Percentiles rank a stretch among this genome's conserved stretches.
These are phyloP conservation scores for Tiliacea citrago DNA, from an alignment of 2,888 invertebrate genomes.

Conservation along the genomic window DNA sequence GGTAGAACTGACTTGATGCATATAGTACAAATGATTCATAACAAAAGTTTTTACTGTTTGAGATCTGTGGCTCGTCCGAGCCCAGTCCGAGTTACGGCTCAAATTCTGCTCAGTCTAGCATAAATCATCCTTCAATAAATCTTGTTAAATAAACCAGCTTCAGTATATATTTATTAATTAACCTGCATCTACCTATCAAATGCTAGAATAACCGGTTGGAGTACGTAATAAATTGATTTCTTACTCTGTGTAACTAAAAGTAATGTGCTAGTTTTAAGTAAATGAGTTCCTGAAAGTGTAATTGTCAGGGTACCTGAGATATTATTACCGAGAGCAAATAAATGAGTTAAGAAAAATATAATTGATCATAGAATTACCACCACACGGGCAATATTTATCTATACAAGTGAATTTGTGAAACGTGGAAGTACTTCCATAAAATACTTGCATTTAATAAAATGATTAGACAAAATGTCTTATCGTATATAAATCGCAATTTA, in stretches of 20 bases:
- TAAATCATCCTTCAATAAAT: conserved; percentile 1
- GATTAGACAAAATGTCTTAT: not conserved
- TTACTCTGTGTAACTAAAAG: conserved; percentile 32
- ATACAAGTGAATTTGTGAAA: conserved; percentile 7
- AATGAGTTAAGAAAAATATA: not conserved
- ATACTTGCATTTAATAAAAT: not conserved
- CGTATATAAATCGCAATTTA: conserved; percentile 4
- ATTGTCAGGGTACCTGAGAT: not conserved
- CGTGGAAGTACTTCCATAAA: conserved; percentile 10
- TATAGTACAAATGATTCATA: not conserved
- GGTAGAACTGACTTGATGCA: not conserved
- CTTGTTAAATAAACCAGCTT: conserved; percentile 3
- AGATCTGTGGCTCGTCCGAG: too few relatives aligned
- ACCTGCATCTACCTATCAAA: conserved; percentile 32
- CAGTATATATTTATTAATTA: conserved; percentile 41
- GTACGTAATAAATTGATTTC: conserved; percentile 44
- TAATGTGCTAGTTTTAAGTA: conserved; percentile 24
- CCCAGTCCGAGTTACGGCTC: not conserved
- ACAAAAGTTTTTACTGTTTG: not conserved
- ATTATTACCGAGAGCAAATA: not conserved
- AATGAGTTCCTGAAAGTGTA: conserved; percentile 31
- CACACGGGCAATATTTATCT: not conserved
- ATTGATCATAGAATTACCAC: not conserved
- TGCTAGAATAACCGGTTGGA: conserved; percentile 33
- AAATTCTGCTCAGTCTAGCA: not conserved